Conservation (phyloP, 2,888 invertebrate species). For the Tetragonula carbonaria region DNA sequence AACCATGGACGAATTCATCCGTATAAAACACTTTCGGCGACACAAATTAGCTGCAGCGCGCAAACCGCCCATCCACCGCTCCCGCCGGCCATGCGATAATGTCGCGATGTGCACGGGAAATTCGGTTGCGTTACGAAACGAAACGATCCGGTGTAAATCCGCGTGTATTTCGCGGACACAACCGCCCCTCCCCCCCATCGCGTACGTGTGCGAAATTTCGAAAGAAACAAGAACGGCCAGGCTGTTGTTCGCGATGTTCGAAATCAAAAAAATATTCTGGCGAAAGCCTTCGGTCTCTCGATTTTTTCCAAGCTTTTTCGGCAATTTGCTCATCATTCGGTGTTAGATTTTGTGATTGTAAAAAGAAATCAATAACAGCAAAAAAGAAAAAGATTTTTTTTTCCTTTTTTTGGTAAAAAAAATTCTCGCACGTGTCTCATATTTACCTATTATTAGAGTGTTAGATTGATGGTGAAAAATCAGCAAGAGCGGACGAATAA, state of each 20-base stretch:
- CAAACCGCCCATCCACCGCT: not conserved
- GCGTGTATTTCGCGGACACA: conserved; percentile 12
- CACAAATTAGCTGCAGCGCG: conserved; percentile 47
- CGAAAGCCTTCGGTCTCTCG: not conserved
- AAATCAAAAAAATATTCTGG: not conserved
- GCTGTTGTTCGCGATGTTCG: not conserved
- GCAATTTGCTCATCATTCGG: not conserved
- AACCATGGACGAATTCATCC: conserved; percentile 46
- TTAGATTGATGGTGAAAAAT: no score
- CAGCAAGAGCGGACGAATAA: no score
- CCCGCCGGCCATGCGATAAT: conserved; percentile 43
- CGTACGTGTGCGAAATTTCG: not conserved
- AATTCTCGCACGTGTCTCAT: no score
- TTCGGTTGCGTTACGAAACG: conserved; percentile 17
- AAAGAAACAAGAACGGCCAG: not conserved
- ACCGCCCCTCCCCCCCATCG: not conserved
- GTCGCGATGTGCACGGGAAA: conserved; percentile 29
- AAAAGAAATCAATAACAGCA: not conserved
- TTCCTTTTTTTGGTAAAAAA: no score
- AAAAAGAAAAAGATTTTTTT: no score
- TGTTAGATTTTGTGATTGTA: not conserved
- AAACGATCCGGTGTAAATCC: conserved; percentile 38
- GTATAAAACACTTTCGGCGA: conserved; percentile 57
- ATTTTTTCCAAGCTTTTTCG: not conserved
- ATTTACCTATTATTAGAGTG: no score